Evolutionary conservation across 2,797 vertebrate species (phyloP).

Genomic region (Poeciliopsis gracilis): DNA sequence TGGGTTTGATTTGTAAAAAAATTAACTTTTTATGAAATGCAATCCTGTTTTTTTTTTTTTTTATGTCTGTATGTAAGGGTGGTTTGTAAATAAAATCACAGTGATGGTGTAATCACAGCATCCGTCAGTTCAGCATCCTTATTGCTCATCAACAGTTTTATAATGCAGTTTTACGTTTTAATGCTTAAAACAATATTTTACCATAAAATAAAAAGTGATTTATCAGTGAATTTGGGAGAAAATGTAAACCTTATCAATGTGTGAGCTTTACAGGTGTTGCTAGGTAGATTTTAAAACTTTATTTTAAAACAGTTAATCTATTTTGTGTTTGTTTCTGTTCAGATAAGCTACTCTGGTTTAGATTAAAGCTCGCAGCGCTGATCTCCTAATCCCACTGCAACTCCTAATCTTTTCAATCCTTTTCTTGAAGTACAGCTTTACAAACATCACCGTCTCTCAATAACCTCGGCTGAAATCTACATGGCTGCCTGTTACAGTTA

Average conservation of each 20-base stretch:
- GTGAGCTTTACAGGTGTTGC: conserved; percentile 7
- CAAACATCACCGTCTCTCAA: conserved; percentile 14
- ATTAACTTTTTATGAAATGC: neutral
- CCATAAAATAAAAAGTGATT: neutral
- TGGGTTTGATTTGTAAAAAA: neutral
- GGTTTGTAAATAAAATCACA: neutral
- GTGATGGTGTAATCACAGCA: neutral
- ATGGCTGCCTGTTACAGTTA: conserved; percentile 40
- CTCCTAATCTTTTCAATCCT: neutral
- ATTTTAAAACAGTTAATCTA: neutral
- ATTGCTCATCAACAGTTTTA: neutral
- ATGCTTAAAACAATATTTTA: neutral
- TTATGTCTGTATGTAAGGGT: neutral
- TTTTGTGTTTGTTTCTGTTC: neutral
- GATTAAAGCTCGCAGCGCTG: neutral
- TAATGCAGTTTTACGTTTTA: neutral
- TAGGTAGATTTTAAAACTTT: neutral
- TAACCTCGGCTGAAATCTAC: conserved; percentile 36
- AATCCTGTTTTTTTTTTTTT: neutral
- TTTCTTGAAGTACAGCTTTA: conserved; percentile 1
- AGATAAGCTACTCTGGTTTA: neutral
- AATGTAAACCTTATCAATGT: neutral
- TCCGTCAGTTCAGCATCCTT: neutral
- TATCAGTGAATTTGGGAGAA: neutral
- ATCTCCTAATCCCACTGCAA: conserved; percentile 1